phyloP scores from a whole-genome alignment of 2,888 invertebrate genomes.

The Xanthorhoe spadicearia region DNA sequence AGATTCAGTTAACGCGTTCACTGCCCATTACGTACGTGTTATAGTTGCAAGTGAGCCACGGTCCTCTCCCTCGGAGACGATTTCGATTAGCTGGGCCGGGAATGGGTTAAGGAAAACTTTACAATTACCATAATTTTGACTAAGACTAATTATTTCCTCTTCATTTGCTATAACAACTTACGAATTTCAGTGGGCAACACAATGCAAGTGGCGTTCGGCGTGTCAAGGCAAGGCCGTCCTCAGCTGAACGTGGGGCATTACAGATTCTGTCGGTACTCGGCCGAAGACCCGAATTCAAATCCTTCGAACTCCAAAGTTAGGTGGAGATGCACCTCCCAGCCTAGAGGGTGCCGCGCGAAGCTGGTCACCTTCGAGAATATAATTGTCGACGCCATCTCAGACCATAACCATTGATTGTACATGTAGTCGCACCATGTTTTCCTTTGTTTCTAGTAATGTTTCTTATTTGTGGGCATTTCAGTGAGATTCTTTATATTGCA shows the following conservation, averaged over 20 bases:
- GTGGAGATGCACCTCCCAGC: conserved; percentile 52
- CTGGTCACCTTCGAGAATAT: conserved; percentile 45
- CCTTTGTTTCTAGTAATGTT: conserved; percentile 1
- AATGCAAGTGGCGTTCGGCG: conserved; percentile 32
- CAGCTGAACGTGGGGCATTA: conserved; percentile 47
- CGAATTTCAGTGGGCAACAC: conserved; percentile 5
- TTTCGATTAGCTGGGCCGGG: too few relatives aligned
- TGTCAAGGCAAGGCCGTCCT: conserved; percentile 47
- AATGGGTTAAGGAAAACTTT: too few relatives aligned
- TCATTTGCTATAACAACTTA: conserved; percentile 1
- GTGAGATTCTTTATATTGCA: conserved; percentile 30
- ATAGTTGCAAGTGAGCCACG: too few relatives aligned
- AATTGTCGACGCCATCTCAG: conserved; percentile 40
- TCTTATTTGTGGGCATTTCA: conserved; percentile 28
- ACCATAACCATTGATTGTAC: conserved; percentile 49
- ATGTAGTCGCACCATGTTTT: conserved; percentile 43
- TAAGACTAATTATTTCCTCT: not conserved
- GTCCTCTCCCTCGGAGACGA: too few relatives aligned
- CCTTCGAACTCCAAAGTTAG: conserved; percentile 33
- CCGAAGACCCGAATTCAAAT: conserved; percentile 16
- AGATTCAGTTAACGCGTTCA: not conserved
- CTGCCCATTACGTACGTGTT: too few relatives aligned
- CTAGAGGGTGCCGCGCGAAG: conserved; percentile 49
- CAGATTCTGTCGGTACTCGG: conserved; percentile 40
- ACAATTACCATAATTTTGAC: too few relatives aligned